A percentile compares a stretch with the other conserved stretches of the same genome.
These are phyloP conservation scores for Acanthosepion pharaonis DNA, from an alignment of 2,888 invertebrate genomes.

Conservation along the genomic window DNA sequence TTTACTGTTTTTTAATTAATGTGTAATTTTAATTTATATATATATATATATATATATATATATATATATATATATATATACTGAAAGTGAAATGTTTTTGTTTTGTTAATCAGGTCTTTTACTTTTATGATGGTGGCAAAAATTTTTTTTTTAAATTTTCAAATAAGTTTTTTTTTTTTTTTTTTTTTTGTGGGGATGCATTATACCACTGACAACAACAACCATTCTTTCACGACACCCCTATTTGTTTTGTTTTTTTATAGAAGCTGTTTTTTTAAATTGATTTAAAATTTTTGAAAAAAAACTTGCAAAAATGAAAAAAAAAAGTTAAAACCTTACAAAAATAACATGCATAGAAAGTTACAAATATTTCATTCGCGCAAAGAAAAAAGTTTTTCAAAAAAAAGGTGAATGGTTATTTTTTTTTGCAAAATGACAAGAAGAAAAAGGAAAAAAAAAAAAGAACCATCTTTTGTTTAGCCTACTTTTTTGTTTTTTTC, in stretches of 20 bases:
- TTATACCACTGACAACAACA: too few relatives aligned
- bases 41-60: too few relatives aligned
- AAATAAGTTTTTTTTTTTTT: background rate
- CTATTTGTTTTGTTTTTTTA: too few relatives aligned
- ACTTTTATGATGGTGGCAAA: too few relatives aligned
- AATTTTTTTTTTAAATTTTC: background rate
- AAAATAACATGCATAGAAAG: background rate
- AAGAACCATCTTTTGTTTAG: background rate
- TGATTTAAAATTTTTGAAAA: background rate
- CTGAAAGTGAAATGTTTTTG: too few relatives aligned
- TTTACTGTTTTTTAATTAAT: too few relatives aligned
- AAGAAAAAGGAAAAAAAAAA: background rate
- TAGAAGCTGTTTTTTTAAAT: too few relatives aligned
- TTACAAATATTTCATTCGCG: background rate
- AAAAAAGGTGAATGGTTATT: background rate
- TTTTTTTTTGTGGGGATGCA: background rate
- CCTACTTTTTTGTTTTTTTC: background rate
- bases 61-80: too few relatives aligned
- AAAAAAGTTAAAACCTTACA: background rate
- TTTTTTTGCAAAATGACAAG: background rate
- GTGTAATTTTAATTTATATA: too few relatives aligned
- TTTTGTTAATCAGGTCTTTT: too few relatives aligned
- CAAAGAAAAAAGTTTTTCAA: background rate
- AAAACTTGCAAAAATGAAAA: background rate
- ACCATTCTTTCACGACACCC: too few relatives aligned